phyloP scores from a whole-genome alignment of 92 coral and sea anemone genomes.

The Phenganax subtilis region DNA sequence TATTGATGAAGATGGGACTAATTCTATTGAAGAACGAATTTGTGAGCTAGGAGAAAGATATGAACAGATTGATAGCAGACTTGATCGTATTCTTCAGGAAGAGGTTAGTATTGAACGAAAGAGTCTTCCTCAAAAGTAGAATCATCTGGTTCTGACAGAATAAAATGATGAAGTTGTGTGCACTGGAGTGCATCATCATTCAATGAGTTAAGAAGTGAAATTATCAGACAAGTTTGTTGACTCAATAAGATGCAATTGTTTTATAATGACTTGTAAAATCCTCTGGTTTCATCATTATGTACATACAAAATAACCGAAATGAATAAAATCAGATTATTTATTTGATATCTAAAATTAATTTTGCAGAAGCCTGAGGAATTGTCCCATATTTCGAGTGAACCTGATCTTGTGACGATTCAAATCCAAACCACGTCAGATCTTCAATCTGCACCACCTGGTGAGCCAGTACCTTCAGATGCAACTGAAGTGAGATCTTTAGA shows the following conservation, averaged over 20 bases:
- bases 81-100: not conserved
- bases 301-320: no score
- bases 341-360: not conserved
- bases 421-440: not conserved
- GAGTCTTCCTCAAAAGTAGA: no score
- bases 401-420: constrained; percentile 10
- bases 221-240: no score
- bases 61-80: constrained; percentile 17
- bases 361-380: not conserved
- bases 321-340: not conserved
- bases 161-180: no score
- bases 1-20: constrained; percentile 54
- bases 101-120: not conserved
- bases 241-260: not conserved
- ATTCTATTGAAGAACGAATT: constrained; percentile 56
- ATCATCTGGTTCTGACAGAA: no score
- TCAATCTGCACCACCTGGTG: constrained; percentile 18
- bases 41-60: constrained; percentile 14
- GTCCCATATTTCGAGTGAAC: not conserved
- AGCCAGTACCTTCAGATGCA: not conserved
- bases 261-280: not conserved
- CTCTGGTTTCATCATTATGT: not conserved
- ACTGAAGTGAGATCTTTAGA: not conserved
- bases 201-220: no score
- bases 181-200: no score